phyloP scores from a whole-genome alignment of 2,888 invertebrate genomes.

The Aspidiotus rigidus region DNA sequence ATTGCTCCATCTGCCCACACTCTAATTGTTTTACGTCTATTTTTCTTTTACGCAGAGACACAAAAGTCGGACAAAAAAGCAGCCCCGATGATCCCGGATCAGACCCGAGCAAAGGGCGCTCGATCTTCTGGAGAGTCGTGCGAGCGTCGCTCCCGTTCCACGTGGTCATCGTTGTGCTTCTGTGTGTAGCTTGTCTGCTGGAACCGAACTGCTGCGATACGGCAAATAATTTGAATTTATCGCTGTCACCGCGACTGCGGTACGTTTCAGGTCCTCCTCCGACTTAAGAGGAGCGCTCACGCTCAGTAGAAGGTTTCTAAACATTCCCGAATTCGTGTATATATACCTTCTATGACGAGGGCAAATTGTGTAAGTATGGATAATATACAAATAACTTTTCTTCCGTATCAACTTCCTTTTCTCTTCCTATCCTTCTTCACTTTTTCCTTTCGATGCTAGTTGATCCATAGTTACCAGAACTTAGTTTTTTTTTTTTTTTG shows the following conservation, averaged over 20 bases:
- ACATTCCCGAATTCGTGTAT: no score
- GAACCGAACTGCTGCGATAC: conserved; percentile 70
- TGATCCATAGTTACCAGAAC: conserved; percentile 25
- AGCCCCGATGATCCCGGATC: conserved; percentile 26
- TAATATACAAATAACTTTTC: neutral
- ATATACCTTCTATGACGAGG: neutral
- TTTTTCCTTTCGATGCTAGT: conserved; percentile 20
- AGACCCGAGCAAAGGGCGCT: conserved; percentile 20
- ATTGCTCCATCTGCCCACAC: neutral
- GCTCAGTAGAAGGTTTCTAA: no score
- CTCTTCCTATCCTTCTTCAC: neutral
- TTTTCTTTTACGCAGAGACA: conserved; percentile 10
- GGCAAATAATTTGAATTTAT: conserved; percentile 64
- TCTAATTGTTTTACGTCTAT: neutral
- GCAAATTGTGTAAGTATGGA: neutral
- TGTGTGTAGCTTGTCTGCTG: conserved; percentile 63
- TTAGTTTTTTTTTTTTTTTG: conserved; percentile 17
- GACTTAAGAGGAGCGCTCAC: conserved; percentile 44
- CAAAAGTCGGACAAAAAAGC: conserved; percentile 10
- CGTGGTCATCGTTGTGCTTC: conserved; percentile 60
- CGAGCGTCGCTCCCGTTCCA: conserved; percentile 68
- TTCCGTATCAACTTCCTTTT: neutral
- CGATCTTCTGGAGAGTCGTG: conserved; percentile 59
- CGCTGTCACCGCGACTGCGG: conserved; percentile 67
- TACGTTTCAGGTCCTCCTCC: conserved; percentile 77